Evolutionary conservation across 2,888 invertebrate genomes (phyloP), one percentile per base, ranked within the genome.

Genomic region (Tetrapedia diversipes): DNA sequence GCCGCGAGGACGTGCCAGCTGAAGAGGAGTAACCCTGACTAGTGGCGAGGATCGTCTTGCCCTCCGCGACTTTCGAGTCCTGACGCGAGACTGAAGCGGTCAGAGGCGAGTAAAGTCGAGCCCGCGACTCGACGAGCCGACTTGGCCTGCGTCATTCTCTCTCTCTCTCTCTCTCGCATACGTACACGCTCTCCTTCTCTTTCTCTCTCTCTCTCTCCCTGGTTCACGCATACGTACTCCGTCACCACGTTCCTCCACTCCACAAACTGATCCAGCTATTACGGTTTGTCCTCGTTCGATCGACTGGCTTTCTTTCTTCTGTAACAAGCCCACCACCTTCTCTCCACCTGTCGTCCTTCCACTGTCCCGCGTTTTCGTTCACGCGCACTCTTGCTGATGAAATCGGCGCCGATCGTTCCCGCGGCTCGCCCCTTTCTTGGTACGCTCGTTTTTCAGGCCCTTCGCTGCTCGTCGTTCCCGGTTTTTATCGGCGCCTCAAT

Each of bases 1-100:
- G 22, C 53, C 37, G 45, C 60, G 66, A 45, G 56, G 45, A 61
- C 39, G 51, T 32, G 39, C 53, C 39, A 47, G 53, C 34, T 64
- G 53, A 54, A 45, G 61, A 63, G 43, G 27, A 60, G 54, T n/a
- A n/a, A n/a, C n/a, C 10, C 45, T 49, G 47, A 7, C 1, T 14
- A 19, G 32, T 32, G 47, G 53, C 37, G n/a, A 34, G 37, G 8
- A 11, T 54, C 32, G 64, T 43, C 63, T 49, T 39, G 68, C 86
- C 82, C 83, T 84, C 86, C 82, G 81, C 84, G 82, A 87, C 89
- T 88, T 88, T 87, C 89, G 90, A 89, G 90, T 90, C 89, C 89
- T 90, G 86, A 86, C 88, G 88, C 89, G 87, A 90, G 90, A 90
- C 90, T 91, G 89, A 90, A 79, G 82, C 81, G 64, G 53, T 66